Evolutionary conservation across 2,113 vertebrate genomes (phyloP).

Genomic region (Nannospalax galili): DNA sequence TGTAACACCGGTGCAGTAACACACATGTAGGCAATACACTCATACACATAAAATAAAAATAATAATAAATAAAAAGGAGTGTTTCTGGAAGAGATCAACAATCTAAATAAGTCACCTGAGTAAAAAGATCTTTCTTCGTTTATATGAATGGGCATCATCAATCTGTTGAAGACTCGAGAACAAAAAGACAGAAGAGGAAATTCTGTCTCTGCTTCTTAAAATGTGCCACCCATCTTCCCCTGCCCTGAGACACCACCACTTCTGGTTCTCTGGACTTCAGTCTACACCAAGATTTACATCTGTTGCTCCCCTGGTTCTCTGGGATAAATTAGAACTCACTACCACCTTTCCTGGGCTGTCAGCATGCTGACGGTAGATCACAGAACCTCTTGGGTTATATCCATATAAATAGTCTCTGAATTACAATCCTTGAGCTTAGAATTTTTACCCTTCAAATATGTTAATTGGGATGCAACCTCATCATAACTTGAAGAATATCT

Average conservation of each 20-base stretch:
- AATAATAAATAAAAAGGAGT: too few species aligned
- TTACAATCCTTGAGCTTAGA: background rate
- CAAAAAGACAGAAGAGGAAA: background rate
- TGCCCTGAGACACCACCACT: background rate
- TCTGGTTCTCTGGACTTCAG: background rate
- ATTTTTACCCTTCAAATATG: background rate
- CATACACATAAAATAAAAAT: too few species aligned
- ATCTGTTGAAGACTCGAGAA: background rate
- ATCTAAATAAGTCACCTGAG: background rate
- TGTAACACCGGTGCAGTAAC: too few species aligned
- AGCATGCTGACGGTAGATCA: background rate
- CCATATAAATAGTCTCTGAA: background rate
- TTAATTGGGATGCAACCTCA: background rate
- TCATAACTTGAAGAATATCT: background rate
- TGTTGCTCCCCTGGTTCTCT: background rate
- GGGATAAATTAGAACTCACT: background rate
- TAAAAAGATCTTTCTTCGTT: background rate
- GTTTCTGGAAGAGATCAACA: background rate
- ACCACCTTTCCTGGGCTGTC: background rate
- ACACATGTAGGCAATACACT: too few species aligned
- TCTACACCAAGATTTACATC: background rate
- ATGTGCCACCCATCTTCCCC: background rate
- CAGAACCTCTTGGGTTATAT: background rate
- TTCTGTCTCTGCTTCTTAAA: background rate
- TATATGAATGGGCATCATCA: background rate